These are phyloP conservation scores for Brachionus asplanchnoidis DNA, from an alignment of 1,140 invertebrate genomes.

Conservation along the genomic window DNA sequence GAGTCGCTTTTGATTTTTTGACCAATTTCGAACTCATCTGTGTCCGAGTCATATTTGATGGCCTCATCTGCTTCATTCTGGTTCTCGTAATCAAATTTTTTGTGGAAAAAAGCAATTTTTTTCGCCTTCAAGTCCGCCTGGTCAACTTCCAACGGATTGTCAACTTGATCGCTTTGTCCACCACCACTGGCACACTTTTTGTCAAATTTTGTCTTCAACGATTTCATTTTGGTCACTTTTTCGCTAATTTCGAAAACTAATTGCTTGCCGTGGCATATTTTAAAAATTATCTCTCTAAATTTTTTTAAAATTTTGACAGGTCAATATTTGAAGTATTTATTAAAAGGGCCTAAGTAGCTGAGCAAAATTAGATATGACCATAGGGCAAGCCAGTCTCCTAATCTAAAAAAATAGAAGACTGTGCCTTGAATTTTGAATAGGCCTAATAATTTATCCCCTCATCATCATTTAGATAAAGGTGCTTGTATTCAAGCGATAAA, in stretches of 20 bases:
- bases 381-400: neutral
- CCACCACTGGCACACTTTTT: neutral
- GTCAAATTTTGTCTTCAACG: neutral
- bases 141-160: neutral
- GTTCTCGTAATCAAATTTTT: neutral
- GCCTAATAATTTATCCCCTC: neutral
- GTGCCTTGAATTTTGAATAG: neutral
- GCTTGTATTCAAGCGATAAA: neutral
- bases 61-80: neutral
- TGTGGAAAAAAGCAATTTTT: slow-evolving; percentile 6
- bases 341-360: neutral
- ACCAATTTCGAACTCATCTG: neutral
- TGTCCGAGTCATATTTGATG: neutral
- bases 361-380: neutral
- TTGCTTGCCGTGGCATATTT: neutral
- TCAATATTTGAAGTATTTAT: neutral
- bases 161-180: neutral
- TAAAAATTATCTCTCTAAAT: neutral
- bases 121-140: neutral
- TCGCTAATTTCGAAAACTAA: neutral
- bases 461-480: neutral
- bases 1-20: neutral
- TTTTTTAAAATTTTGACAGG: neutral
- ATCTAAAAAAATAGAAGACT: neutral
- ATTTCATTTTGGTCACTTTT: neutral